A percentile compares a stretch with the other conserved stretches of the same genome.
phyloP scores from a whole-genome alignment of 2,888 invertebrate genomes.

The Hyles lineata region DNA sequence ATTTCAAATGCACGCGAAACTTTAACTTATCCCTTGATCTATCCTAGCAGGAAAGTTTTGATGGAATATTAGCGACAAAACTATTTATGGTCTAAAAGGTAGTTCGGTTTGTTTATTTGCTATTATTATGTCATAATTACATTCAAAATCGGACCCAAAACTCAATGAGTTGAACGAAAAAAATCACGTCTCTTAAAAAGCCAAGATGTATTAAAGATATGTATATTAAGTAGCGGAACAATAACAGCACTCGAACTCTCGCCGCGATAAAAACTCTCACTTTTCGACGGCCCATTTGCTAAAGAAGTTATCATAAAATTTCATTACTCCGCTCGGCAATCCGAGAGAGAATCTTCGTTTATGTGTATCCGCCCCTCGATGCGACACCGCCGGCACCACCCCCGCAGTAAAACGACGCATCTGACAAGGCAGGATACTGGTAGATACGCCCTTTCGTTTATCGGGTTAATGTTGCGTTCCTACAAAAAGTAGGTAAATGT shows the following conservation, averaged over 20 bases:
- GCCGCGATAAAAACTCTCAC: constrained; percentile 36
- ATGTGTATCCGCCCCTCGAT: constrained; percentile 47
- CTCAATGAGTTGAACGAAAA: neutral
- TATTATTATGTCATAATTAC: neutral
- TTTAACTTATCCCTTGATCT: no score
- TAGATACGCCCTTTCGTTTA: constrained; percentile 4
- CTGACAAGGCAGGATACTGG: neutral
- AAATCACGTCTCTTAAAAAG: neutral
- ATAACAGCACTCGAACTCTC: constrained; percentile 28
- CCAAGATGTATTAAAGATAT: neutral
- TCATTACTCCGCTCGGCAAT: constrained; percentile 47
- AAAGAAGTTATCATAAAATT: constrained; percentile 47
- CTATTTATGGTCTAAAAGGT: no score
- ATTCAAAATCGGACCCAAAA: neutral
- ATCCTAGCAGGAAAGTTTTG: no score
- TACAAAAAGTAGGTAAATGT: neutral
- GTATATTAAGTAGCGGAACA: constrained; percentile 13
- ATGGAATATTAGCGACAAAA: no score
- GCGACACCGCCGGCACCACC: constrained; percentile 31
- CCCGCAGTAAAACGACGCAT: neutral
- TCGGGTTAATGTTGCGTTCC: neutral
- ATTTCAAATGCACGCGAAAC: no score
- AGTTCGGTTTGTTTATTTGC: no score
- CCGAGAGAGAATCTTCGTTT: constrained; percentile 51
- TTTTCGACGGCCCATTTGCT: constrained; percentile 36